These are phyloP conservation scores for Metellina segmentata DNA, from an alignment of 2,888 invertebrate species.

Conservation along the genomic window DNA sequence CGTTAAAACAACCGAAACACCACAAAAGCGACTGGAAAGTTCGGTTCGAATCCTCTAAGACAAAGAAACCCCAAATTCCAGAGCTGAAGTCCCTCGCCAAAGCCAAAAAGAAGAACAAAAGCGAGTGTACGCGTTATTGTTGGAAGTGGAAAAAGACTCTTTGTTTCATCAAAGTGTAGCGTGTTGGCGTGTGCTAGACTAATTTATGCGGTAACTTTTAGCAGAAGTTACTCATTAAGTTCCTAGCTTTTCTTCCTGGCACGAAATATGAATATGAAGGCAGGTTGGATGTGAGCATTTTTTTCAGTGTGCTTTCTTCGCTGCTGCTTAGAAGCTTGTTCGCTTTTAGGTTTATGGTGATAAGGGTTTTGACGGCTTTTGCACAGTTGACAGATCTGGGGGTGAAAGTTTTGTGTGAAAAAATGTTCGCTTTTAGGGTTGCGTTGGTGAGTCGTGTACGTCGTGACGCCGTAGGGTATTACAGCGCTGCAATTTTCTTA, in stretches of 20 bases:
- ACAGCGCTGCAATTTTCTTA: background rate
- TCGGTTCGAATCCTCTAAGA: background rate
- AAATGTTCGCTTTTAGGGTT: background rate
- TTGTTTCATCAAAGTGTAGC: constrained; percentile 1
- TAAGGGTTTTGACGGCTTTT: background rate
- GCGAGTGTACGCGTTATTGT: background rate
- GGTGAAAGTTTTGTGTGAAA: background rate
- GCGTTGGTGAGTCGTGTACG: background rate
- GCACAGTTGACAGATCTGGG: background rate
- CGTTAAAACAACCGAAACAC: background rate
- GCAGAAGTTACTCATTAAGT: constrained; percentile 50
- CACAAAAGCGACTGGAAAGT: background rate
- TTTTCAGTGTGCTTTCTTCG: background rate
- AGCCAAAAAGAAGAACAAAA: no score
- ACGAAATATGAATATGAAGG: constrained; percentile 14
- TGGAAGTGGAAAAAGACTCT: background rate
- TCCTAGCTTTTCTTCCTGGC: background rate
- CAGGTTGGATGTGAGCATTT: background rate
- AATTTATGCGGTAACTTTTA: constrained; percentile 52
- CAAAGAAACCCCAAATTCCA: background rate
- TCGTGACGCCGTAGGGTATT: background rate
- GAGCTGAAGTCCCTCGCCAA: no score
- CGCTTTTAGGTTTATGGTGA: background rate
- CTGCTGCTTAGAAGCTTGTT: background rate
- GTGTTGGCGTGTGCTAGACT: constrained; percentile 21